Conservation (phyloP, 2,113 vertebrate genomes). For the Suricata suricatta region DNA sequence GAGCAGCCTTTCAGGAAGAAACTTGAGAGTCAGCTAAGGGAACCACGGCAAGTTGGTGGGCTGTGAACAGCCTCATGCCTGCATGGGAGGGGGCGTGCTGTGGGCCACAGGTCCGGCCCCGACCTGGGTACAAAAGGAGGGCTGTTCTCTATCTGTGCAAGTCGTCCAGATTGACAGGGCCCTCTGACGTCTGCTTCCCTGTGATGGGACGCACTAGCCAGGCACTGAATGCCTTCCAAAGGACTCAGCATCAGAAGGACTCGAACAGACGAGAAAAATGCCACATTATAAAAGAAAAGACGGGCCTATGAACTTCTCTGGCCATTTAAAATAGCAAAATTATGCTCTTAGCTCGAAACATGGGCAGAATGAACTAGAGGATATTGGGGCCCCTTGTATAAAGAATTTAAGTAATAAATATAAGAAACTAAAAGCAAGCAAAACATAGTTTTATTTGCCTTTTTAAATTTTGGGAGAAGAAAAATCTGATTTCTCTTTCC, state of each 20-base stretch:
- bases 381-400: background rate
- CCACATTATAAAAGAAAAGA: background rate
- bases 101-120: background rate
- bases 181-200: background rate
- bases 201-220: fast-evolving
- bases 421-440: background rate
- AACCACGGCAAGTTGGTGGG: background rate
- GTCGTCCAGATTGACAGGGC: background rate
- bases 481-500: background rate
- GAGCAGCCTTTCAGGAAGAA: background rate
- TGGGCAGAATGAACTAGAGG: background rate
- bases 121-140: background rate
- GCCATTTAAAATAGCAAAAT: background rate
- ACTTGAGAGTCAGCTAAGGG: background rate
- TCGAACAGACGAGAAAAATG: background rate
- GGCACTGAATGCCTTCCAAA: background rate
- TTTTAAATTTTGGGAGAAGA: background rate
- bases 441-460: background rate
- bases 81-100: background rate
- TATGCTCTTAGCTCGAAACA: background rate
- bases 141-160: background rate
- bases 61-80: fast-evolving
- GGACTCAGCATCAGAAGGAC: background rate
- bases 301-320: background rate
- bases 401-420: background rate